These are phyloP conservation scores for Rhizoglyphus robini DNA, from an alignment of 1,140 invertebrate genomes.

Conservation along the genomic window DNA sequence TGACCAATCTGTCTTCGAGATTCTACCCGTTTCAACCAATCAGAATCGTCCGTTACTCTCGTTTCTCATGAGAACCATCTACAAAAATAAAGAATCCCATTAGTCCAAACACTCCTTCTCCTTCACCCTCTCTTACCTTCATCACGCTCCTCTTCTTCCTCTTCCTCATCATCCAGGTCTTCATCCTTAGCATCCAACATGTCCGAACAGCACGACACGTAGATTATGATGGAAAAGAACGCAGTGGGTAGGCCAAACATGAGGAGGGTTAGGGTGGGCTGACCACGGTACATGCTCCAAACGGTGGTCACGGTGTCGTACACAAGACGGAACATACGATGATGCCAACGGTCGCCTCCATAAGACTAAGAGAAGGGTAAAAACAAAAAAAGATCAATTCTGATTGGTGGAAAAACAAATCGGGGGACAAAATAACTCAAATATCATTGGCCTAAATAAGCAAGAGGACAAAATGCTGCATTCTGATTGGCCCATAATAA, in stretches of 20 bases:
- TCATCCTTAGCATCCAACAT: constrained; percentile 42
- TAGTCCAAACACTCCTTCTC: neutral
- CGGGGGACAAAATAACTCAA: constrained; percentile 1
- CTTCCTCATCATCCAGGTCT: neutral
- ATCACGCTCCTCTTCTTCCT: neutral
- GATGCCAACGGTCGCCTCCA: constrained; percentile 59
- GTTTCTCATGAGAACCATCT: neutral
- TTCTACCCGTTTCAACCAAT: too few relatives aligned
- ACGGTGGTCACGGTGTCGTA: constrained; percentile 43
- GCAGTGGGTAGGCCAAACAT: constrained; percentile 70
- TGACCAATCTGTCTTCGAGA: too few relatives aligned
- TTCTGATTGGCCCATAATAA: too few relatives aligned
- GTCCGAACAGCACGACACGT: constrained; percentile 83
- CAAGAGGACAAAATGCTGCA: neutral
- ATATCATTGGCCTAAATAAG: neutral
- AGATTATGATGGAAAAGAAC: constrained; percentile 81
- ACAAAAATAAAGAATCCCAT: neutral
- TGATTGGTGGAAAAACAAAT: neutral
- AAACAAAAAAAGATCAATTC: neutral
- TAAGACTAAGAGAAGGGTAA: constrained; percentile 45
- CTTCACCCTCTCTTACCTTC: neutral
- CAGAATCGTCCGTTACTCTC: too few relatives aligned
- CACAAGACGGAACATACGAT: constrained; percentile 50
- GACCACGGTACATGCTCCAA: constrained; percentile 69
- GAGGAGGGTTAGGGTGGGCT: constrained; percentile 71